These are phyloP conservation scores for Corythaixoides concolor DNA, from an alignment of 2,113 vertebrate species.

Conservation along the genomic window DNA sequence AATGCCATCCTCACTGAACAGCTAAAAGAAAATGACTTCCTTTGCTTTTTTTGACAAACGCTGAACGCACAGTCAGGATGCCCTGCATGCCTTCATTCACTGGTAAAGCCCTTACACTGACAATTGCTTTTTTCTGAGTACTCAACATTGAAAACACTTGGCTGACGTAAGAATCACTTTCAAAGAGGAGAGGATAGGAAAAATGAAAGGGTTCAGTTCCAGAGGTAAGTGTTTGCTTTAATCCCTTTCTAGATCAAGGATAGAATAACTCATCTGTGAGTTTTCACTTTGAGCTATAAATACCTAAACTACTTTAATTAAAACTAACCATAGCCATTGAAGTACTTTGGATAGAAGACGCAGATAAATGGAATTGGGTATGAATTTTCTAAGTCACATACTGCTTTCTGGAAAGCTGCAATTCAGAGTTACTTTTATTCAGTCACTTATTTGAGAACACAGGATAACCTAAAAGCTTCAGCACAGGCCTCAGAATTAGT, in stretches of 20 bases:
- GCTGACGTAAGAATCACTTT: neutral
- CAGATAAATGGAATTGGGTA: neutral
- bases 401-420: neutral
- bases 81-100: neutral
- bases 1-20: neutral
- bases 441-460: neutral
- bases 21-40: neutral
- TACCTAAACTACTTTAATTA: neutral
- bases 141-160: neutral
- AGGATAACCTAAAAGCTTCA: neutral
- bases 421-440: neutral
- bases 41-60: neutral
- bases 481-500: neutral
- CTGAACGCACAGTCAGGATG: neutral
- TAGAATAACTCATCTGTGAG: neutral
- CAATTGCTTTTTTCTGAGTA: neutral
- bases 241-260: neutral
- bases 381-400: neutral
- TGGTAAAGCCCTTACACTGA: neutral
- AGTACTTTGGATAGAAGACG: neutral
- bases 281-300: neutral
- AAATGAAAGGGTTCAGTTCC: neutral
- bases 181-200: neutral
- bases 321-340: neutral
- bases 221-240: neutral